Evolutionary conservation across 2,113 vertebrate genomes (phyloP).

Genomic region (Sorex araneus): DNA sequence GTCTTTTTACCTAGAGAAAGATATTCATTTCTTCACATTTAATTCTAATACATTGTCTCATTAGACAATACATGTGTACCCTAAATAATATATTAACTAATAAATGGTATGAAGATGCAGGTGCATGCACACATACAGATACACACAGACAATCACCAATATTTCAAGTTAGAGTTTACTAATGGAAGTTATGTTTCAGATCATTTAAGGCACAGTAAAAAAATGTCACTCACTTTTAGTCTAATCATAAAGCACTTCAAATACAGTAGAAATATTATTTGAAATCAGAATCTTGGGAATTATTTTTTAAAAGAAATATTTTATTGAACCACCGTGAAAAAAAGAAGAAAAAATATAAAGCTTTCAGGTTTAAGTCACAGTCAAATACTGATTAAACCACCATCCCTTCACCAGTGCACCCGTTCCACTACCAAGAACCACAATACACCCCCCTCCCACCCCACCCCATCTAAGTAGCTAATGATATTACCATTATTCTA

Average conservation of each 20-base stretch:
- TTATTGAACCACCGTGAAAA: too few species aligned
- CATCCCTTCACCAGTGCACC: too few species aligned
- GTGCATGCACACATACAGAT: neutral
- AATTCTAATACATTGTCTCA: neutral
- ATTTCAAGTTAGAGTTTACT: neutral
- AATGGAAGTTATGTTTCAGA: neutral
- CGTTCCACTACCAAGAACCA: too few species aligned
- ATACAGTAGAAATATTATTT: neutral
- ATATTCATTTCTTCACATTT: neutral
- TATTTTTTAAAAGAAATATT: too few species aligned
- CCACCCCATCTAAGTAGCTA: too few species aligned
- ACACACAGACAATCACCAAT: too few species aligned
- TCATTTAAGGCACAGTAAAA: neutral
- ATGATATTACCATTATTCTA: too few species aligned
- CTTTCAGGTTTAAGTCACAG: too few species aligned
- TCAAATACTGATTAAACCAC: too few species aligned
- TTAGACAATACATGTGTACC: neutral
- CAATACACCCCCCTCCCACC: too few species aligned
- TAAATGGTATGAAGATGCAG: too few species aligned
- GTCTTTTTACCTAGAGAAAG: neutral
- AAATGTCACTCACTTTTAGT: neutral
- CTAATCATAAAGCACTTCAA: slow-evolving; percentile 25
- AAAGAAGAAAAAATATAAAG: too few species aligned
- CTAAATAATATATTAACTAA: neutral
- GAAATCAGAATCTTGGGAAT: neutral